phyloP scores from a whole-genome alignment of 2,888 invertebrate genomes.

The Tetropium fuscum region DNA sequence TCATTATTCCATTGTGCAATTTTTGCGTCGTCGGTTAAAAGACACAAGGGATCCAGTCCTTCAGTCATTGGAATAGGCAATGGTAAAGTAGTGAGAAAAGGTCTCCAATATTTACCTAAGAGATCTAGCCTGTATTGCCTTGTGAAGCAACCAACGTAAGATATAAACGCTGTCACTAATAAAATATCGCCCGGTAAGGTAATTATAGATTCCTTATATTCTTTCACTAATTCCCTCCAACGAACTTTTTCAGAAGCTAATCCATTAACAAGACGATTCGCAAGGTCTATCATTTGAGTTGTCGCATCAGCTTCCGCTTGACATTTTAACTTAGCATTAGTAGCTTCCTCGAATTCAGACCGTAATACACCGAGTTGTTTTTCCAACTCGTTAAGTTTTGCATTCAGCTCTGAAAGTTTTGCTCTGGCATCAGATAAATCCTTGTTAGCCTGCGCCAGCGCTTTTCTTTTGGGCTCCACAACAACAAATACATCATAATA shows the following conservation, averaged over 20 bases:
- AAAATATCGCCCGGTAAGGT: slow-evolving; percentile 92
- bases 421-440: slow-evolving; percentile 86
- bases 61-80: slow-evolving; percentile 82
- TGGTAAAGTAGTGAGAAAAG: slow-evolving; percentile 78
- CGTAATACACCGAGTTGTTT: slow-evolving; percentile 80
- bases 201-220: slow-evolving; percentile 77
- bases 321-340: slow-evolving; percentile 88
- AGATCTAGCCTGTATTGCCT: slow-evolving; percentile 84
- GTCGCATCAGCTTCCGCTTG: slow-evolving; percentile 95
- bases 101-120: slow-evolving; percentile 83
- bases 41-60: slow-evolving; percentile 83
- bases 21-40: slow-evolving; percentile 92
- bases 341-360: slow-evolving; percentile 87
- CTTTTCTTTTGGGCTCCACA: slow-evolving; percentile 91
- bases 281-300: slow-evolving; percentile 88
- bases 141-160: slow-evolving; percentile 95
- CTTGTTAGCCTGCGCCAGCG: slow-evolving; percentile 86
- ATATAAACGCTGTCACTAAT: slow-evolving; percentile 91
- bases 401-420: slow-evolving; percentile 82
- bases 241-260: slow-evolving; percentile 91
- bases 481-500: slow-evolving; percentile 92
- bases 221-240: slow-evolving; percentile 74
- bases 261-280: slow-evolving; percentile 92
- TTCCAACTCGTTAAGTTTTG: slow-evolving; percentile 81
- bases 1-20: slow-evolving; percentile 96